A percentile compares a stretch with the other conserved stretches of the same genome.
These are phyloP conservation scores for Neoarius graeffei DNA, from an alignment of 2,113 vertebrate genomes.

Conservation along the genomic window DNA sequence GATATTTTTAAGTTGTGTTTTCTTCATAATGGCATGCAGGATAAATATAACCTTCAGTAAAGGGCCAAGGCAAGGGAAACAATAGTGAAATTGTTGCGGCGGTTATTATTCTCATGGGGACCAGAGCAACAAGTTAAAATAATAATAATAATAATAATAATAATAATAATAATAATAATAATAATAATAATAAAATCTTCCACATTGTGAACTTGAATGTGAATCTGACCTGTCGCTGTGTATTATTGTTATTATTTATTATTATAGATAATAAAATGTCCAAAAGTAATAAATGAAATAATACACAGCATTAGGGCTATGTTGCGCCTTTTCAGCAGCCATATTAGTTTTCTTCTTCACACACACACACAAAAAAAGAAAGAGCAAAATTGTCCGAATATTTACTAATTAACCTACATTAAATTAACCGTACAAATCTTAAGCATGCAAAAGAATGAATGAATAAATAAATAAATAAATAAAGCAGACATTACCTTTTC, in stretches of 20 bases:
- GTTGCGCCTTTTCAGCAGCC: neutral
- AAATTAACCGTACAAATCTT: neutral
- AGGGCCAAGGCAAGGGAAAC: constrained; percentile 82
- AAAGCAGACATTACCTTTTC: constrained; percentile 88
- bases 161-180: constrained; percentile 3
- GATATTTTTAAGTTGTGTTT: neutral
- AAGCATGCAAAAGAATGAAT: neutral
- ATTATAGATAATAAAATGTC: neutral
- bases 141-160: constrained; percentile 58
- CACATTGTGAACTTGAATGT: neutral
- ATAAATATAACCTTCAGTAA: constrained; percentile 85
- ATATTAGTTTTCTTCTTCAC: neutral
- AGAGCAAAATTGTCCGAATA: neutral
- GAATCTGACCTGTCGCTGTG: neutral
- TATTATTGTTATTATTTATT: neutral
- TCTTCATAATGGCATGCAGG: constrained; percentile 72
- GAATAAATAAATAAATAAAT: neutral
- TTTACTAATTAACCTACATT: neutral
- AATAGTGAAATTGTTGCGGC: constrained; percentile 90
- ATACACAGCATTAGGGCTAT: neutral
- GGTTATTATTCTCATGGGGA: constrained; percentile 91
- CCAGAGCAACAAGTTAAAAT: constrained; percentile 87
- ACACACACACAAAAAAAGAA: neutral
- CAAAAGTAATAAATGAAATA: neutral
- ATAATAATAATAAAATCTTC: neutral